These are phyloP conservation scores for Aphodius granarius DNA, from an alignment of 2,888 invertebrate species.

Conservation along the genomic window DNA sequence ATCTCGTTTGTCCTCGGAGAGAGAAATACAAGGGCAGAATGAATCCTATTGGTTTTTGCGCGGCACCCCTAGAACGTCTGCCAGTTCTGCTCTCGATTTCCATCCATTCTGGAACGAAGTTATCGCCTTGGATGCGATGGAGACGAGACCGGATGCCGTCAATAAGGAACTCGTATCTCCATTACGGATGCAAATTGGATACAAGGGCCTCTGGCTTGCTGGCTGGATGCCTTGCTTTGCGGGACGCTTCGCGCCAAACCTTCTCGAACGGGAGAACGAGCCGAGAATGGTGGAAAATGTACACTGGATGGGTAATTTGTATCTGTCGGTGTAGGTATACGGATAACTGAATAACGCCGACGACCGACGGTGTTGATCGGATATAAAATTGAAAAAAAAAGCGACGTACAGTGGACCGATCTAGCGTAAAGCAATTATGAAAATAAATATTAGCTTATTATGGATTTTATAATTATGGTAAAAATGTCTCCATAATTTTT, in stretches of 20 bases:
- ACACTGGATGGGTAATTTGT: neutral
- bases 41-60: slow-evolving; percentile 4
- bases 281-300: neutral
- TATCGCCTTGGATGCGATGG: neutral
- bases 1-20: neutral
- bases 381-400: neutral
- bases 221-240: neutral
- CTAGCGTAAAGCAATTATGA: too few species aligned
- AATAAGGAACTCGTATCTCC: slow-evolving; percentile 11
- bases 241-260: neutral
- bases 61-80: neutral
- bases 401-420: too few species aligned
- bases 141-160: neutral
- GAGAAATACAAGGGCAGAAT: neutral
- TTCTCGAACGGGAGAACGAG: too few species aligned
- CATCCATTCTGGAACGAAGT: neutral
- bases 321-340: neutral
- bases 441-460: too few species aligned
- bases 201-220: neutral
- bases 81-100: neutral
- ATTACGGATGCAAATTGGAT: slow-evolving; percentile 14
- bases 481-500: too few species aligned
- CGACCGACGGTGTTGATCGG: neutral
- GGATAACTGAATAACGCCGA: neutral
- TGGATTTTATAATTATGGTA: too few species aligned